These are phyloP conservation scores for Australoheros facetus DNA, from an alignment of 2,797 vertebrate species.

Conservation along the genomic window DNA sequence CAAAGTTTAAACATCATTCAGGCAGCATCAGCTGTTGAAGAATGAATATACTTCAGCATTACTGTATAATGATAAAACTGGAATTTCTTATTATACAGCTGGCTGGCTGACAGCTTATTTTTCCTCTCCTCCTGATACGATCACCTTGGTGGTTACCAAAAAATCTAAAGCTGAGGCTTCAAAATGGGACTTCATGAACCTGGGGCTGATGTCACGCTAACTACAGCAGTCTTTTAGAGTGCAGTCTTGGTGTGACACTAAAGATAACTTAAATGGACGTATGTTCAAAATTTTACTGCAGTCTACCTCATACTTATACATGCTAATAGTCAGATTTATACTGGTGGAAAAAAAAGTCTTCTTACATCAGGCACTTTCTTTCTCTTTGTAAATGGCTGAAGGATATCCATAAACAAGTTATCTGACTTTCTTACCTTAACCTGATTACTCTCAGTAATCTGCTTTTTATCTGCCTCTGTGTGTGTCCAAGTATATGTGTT, in stretches of 20 bases:
- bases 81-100: not conserved
- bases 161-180: not conserved
- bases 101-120: not conserved
- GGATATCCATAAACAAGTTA: constrained; percentile 44
- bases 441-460: constrained; percentile 56
- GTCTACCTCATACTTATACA: no score
- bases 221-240: not conserved
- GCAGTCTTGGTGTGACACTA: not conserved
- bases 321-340: not conserved
- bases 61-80: not conserved
- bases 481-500: constrained; percentile 15
- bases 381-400: constrained; percentile 3
- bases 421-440: constrained; percentile 53
- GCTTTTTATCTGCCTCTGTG: constrained; percentile 14
- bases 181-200: not conserved
- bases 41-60: not conserved
- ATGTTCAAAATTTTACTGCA: no score
- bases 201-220: not conserved
- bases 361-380: not conserved
- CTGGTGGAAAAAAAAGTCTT: not conserved
- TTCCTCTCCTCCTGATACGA: not conserved
- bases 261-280: not conserved
- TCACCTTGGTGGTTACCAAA: not conserved
- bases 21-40: not conserved
- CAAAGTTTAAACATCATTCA: not conserved